Evolutionary conservation across 1,140 invertebrate species (phyloP).

Genomic region (Bombus difficillimus): DNA sequence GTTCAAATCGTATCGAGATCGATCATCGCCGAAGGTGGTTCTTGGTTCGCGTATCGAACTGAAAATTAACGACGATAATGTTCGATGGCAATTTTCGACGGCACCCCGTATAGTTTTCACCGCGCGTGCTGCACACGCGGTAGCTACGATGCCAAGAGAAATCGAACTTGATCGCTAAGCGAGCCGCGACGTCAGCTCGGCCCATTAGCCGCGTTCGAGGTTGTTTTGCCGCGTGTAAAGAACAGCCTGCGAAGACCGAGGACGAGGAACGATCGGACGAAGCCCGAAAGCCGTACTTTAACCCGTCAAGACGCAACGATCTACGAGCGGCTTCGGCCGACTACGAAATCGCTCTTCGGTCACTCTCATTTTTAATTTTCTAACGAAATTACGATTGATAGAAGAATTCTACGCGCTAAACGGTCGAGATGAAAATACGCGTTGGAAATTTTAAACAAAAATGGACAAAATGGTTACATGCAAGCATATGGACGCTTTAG

Average conservation of each 20-base stretch:
- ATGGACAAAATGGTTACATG: background rate
- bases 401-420: too few relatives aligned
- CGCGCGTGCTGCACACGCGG: constrained; percentile 64
- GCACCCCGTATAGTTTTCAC: constrained; percentile 73
- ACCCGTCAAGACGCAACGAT: too few relatives aligned
- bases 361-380: too few relatives aligned
- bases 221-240: constrained; percentile 38
- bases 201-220: constrained; percentile 77
- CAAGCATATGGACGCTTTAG: too few relatives aligned
- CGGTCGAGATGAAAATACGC: too few relatives aligned
- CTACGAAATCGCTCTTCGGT: too few relatives aligned
- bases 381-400: too few relatives aligned
- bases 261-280: background rate
- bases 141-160: constrained; percentile 78
- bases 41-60: constrained; percentile 7
- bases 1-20: constrained; percentile 7
- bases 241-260: background rate
- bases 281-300: background rate
- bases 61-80: constrained; percentile 54
- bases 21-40: constrained; percentile 32
- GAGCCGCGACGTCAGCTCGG: constrained; percentile 76
- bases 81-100: constrained; percentile 58
- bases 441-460: too few relatives aligned
- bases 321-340: too few relatives aligned
- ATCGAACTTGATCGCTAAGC: constrained; percentile 81